Evolutionary conservation across 2,113 vertebrate species (phyloP), one percentile per base, ranked within the genome.

Genomic region (Hippocampus abdominalis): DNA sequence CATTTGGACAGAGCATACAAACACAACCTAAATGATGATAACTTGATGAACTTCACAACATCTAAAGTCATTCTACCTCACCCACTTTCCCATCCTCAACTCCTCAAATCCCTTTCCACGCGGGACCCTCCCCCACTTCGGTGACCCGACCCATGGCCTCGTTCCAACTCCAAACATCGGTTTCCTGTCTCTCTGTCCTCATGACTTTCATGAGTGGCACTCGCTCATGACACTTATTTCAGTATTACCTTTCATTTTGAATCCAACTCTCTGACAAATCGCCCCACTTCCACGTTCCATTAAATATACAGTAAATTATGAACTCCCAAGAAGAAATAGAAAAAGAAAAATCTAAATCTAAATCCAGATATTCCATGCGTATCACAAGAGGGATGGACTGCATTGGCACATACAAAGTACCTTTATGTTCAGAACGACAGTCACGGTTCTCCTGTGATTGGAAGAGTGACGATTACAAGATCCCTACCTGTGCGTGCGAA

Each of bases 131-230:
- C 84, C 85, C 81, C 81, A 46, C 70, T 71, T 79, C 68, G 40
- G 69, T 69, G 79, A 49, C 61, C 61, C 2, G 4, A 71, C 63
- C 71, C 68, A 67, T 66, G 60, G 79, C 79, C 70, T 84, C 86
- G 84, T 85, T 86, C 86, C 86, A 84, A 69, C 54, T 78, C 79
- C 64, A 78, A 77, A 71, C 77, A 71, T 78, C 60, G 29, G 75
- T 69, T 86, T 87, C 86, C 84, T 87, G 85, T 81, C 82, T 82
- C 80, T 73, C 69, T 23, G n/a, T 44, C 39, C 76, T 78, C 78
- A 16, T 81, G 78, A 76, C 73, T 71, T 79, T 76, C 16, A 15
- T 76, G 69, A 68, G 61, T 80, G 66, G 66, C 62, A 9, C 51
- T 36, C 65, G 60, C 68, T 63, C 5, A 36, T 61, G 69, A 80